A percentile compares a stretch with the other conserved stretches of the same genome.
Evolutionary conservation across 2,888 invertebrate species (phyloP).

Genomic region (Drosophila meridiana): DNA sequence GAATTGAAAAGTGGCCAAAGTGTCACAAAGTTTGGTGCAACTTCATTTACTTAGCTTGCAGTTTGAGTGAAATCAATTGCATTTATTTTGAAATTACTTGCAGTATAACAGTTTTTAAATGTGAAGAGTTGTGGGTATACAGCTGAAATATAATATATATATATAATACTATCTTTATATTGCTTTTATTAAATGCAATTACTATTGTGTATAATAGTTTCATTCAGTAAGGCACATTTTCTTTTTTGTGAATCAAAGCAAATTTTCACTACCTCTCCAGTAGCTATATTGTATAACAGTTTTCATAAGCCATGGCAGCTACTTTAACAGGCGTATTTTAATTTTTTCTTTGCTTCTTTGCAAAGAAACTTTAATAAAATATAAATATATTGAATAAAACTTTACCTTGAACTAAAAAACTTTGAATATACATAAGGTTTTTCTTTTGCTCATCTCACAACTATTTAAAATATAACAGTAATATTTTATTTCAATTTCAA

Average conservation of each 20-base stretch:
- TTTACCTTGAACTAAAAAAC: background rate
- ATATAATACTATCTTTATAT: too few species aligned
- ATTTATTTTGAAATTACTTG: background rate
- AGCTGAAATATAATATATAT: too few species aligned
- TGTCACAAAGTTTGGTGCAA: constrained; percentile 29
- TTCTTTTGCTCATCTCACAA: too few species aligned
- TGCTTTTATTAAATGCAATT: background rate
- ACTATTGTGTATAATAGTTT: background rate
- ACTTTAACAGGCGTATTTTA: background rate
- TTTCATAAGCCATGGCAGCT: background rate
- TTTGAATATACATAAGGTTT: background rate
- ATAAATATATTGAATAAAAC: background rate
- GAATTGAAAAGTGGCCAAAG: constrained; percentile 26
- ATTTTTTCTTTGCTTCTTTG: background rate
- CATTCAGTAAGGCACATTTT: too few species aligned
- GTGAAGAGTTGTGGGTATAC: background rate
- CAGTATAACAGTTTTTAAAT: constrained; percentile 1
- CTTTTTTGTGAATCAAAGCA: background rate
- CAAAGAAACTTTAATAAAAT: background rate
- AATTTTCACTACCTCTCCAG: background rate
- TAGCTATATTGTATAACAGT: background rate
- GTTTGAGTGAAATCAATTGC: background rate
- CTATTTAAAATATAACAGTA: background rate
- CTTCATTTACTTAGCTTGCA: constrained; percentile 26
- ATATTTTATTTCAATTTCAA: too few species aligned